phyloP scores from a whole-genome alignment of 2,888 invertebrate genomes.

The Amorpha juglandis region DNA sequence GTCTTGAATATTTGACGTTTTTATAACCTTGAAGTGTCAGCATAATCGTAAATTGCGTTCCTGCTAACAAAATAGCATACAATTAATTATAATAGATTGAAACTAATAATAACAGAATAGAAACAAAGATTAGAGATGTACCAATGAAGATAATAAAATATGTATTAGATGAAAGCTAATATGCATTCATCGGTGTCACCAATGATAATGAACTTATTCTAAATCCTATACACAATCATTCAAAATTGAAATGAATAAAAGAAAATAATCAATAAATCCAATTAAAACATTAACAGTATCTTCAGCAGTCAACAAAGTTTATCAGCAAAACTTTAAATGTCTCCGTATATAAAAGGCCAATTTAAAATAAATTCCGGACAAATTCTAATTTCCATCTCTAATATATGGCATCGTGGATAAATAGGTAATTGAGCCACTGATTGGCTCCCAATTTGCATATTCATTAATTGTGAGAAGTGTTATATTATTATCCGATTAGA shows the following conservation, averaged over 20 bases:
- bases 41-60: too few species aligned
- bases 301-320: background rate
- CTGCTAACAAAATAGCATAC: too few species aligned
- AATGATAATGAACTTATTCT: background rate
- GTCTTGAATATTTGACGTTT: background rate
- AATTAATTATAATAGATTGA: too few species aligned
- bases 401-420: slow-evolving; percentile 14
- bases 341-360: slow-evolving; percentile 1
- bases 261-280: background rate
- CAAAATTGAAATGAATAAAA: background rate
- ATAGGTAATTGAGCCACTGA: slow-evolving; percentile 16
- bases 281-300: background rate
- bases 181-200: background rate
- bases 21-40: background rate
- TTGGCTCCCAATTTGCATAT: slow-evolving; percentile 22
- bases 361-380: slow-evolving; percentile 6
- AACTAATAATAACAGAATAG: too few species aligned
- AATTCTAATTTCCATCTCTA: slow-evolving; percentile 21
- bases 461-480: slow-evolving; percentile 14
- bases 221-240: background rate
- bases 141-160: too few species aligned
- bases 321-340: background rate
- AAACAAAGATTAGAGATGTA: too few species aligned
- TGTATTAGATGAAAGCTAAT: background rate
- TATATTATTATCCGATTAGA: slow-evolving; percentile 10